Base-by-base conservation (phyloP, 2,888 invertebrate species). In the Melitaea athalia region DNA sequence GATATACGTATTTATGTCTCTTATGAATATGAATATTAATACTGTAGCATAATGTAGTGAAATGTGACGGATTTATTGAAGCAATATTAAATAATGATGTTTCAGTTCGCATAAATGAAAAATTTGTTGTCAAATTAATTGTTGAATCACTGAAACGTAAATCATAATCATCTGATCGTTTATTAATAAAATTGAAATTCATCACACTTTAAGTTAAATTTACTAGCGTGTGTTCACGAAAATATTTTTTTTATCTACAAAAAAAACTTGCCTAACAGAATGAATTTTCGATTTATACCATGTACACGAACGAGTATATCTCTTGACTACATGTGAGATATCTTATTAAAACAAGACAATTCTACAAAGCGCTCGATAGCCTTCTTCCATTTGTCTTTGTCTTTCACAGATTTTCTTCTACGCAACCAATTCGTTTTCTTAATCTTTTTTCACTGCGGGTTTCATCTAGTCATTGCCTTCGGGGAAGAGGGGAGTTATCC, bases 331-430 rank as follows among this genome's bases (percentile, higher is more conserved):
- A n/a, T 33, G 15, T 11, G 15, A 14, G 42, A 42, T 42, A 15
- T 31, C 31, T 57, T 42, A 42, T 42, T 57, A 57, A 57, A 49
- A 57, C 42, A 57, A 17, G 42, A 57, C 57, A 57, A 57, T 42
- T n/a, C 15, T 42, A 38, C 57, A 38, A 57, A 57, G 15, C 38
- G 42, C 57, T 15, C 15, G 57, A 57, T 42, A 57, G 57, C 71
- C 66, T 71, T 68, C 70, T 75, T 72, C 70, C 75, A 76, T 76
- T 75, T 74, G 75, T 76, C 76, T 76, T 64, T 76, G 76, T 76
- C 76, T 68, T 62, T 72, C 63, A 68, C 76, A 76, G 72, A 76
- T 73, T 76, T 76, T 71, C 72, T 69, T 76, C 68, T 68, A 74
- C 70, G 71, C 72, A 69, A 69, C 68, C 75, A 70, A 68, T 73